Base-by-base conservation (phyloP, 2,113 vertebrate genomes). In the Microtus pennsylvanicus region DNA sequence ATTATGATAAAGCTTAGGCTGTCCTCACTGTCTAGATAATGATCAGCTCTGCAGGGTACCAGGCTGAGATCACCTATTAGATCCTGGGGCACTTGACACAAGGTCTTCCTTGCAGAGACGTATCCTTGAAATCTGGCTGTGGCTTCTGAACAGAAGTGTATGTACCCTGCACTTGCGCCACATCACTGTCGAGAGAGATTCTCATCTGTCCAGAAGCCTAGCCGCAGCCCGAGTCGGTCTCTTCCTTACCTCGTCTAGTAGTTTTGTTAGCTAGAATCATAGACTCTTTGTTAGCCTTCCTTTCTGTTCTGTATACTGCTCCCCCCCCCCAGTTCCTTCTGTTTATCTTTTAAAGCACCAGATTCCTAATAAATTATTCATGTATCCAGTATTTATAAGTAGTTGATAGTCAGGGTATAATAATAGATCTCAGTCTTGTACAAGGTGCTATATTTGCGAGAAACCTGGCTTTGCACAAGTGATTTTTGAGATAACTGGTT, bases 401-500 rank as follows among this genome's bases (percentile, higher is more conserved):
- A 87, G 87, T 93, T 97, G 94, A 58, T 93, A 70, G 85, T 87
- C 83, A 94, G 63, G 78, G 33, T 78, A 90, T 22, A 94, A 52
- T 94, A 63, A 89, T 92, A 91, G 78, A 58, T 90, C 76, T 91
- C 76, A 42, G 74, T 13, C 22, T 83, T 91, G 42, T 92, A 80
- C 63, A 86, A 67, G 89, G 81, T 97, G 47, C 55, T 24, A 5
- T 80, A 61, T 94, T 92, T 96, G n/a, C 47, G 47, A 89, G 81
- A 89, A 96, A 58, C 45, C 58, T 14, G 70, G 30, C 21, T 91
- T 96, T 95, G 67, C 55, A 86, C 42, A 77, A 76, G 87, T 95
- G 81, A 86, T 92, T 94, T 95, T 95, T 91, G 75, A 95, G 72
- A 81, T 92, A 90, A 97, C 65, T 89, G 74, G 45, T 58, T 92